These are phyloP conservation scores for Anthopleura xanthogrammica DNA, from an alignment of 92 coral and sea anemone genomes.

Conservation along the genomic window DNA sequence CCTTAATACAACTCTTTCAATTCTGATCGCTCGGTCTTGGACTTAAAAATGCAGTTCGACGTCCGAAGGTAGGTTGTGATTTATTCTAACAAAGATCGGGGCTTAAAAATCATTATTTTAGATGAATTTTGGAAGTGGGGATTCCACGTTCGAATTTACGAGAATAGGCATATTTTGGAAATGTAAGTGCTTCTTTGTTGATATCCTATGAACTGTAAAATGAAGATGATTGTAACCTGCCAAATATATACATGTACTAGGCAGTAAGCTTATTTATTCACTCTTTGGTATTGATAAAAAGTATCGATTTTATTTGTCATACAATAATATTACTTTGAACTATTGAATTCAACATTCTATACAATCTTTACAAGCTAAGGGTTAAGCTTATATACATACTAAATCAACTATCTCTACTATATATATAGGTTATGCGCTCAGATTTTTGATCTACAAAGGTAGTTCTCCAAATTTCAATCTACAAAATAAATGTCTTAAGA, in stretches of 20 bases:
- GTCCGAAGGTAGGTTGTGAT: slow-evolving; percentile 65
- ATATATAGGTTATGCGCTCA: too few relatives aligned
- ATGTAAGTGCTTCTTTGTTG: not conserved
- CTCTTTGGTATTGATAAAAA: too few relatives aligned
- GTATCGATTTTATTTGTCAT: too few relatives aligned
- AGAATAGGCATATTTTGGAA: not conserved
- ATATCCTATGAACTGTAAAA: not conserved
- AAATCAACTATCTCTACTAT: too few relatives aligned
- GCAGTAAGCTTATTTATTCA: not conserved
- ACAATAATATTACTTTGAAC: too few relatives aligned
- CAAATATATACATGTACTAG: too few relatives aligned
- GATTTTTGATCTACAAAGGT: too few relatives aligned
- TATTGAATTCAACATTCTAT: too few relatives aligned
- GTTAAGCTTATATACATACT: too few relatives aligned
- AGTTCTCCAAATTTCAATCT: too few relatives aligned
- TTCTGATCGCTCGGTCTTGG: not conserved
- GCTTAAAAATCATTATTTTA: not conserved
- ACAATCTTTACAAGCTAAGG: too few relatives aligned
- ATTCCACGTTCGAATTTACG: not conserved
- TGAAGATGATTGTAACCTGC: not conserved
- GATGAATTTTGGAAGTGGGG: not conserved
- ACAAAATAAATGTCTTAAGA: too few relatives aligned
- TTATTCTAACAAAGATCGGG: not conserved
- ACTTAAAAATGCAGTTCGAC: slow-evolving; percentile 70
- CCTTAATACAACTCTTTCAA: not conserved